These are phyloP conservation scores for Cantharis rustica DNA, from an alignment of 2,888 invertebrate species.

Conservation along the genomic window DNA sequence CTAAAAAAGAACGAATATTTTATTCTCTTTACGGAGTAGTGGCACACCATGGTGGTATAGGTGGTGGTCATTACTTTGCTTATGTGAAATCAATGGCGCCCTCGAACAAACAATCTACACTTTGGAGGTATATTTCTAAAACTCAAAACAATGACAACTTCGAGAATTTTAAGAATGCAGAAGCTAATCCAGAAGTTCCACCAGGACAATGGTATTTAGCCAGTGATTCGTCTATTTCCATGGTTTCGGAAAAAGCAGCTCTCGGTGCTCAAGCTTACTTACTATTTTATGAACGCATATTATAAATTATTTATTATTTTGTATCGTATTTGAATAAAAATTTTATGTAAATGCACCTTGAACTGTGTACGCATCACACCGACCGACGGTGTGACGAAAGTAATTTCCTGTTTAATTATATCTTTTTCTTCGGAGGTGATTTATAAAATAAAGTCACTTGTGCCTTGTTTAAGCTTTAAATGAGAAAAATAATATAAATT, in stretches of 20 bases:
- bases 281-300: slow-evolving; percentile 93
- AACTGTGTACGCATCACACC: too few relatives aligned
- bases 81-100: slow-evolving; percentile 83
- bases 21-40: slow-evolving; percentile 95
- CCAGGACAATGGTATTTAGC: slow-evolving; percentile 91
- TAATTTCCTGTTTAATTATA: too few relatives aligned
- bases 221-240: slow-evolving; percentile 86
- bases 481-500: too few relatives aligned
- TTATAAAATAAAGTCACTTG: too few relatives aligned
- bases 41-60: slow-evolving; percentile 90
- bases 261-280: slow-evolving; percentile 90
- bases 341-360: too few relatives aligned
- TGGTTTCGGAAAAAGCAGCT: slow-evolving; percentile 80
- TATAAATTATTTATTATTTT: slow-evolving; percentile 57
- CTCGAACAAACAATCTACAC: slow-evolving; percentile 60
- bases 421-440: too few relatives aligned
- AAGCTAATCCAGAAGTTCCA: slow-evolving; percentile 57
- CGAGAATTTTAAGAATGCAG: slow-evolving; percentile 52
- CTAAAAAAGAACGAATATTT: slow-evolving; percentile 62
- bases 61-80: slow-evolving; percentile 91
- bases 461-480: too few relatives aligned
- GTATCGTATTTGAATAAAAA: too few relatives aligned
- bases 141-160: slow-evolving; percentile 51
- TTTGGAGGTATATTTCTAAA: slow-evolving; percentile 74
- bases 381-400: too few relatives aligned